Evolutionary conservation across 2,797 vertebrate genomes (phyloP), one percentile per base, ranked within the genome.

Genomic region (Leptodactylus fallax): DNA sequence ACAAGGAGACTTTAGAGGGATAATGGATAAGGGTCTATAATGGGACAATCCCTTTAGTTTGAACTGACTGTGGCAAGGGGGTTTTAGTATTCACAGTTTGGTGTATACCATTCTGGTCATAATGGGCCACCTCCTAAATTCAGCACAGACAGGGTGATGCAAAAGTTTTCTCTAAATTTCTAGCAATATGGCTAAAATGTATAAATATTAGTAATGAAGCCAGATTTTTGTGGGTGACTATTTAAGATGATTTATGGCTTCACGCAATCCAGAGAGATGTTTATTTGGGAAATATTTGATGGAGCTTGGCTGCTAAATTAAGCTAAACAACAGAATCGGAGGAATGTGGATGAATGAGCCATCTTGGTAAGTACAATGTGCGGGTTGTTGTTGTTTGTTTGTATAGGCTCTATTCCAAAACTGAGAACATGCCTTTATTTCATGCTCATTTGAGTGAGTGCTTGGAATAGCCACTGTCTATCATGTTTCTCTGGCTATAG

Each of bases 201-300:
- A 56, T 69, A 79, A 79, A 79, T 86, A 69, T 79, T 86, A 67
- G 47, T 69, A 79, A 45, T 77, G 36, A 65, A 55, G 76, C 71
- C 84, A 86, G 63, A 61, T 56, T 55, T 78, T 67, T 86, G 74
- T 7, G 76, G 49, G 17, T 86, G 17, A 61, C 55, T 86, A 55
- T 79, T 79, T 86, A 56, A 67, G 55, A 69, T 86, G 76, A 86
- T 86, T 69, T 76, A 77, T 85, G 60, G 51, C 55, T 82, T 58
- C 56, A 67, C 36, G 9, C 36, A 9, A 58, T 56, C 60, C 58
- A 79, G 36, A 55, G 7, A 65, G 51, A 69, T 81, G 65, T 87
- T 87, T 87, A 81, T 81, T 72, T 69, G 27, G 61, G 65, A 81
- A 87, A 61, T 60, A 80, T 72, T 74, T 87, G 27, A 81, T 80